Percentiles rank a stretch among this genome's conserved stretches.
Conservation (phyloP, 2,888 invertebrate species). For the Galeruca laticollis region DNA sequence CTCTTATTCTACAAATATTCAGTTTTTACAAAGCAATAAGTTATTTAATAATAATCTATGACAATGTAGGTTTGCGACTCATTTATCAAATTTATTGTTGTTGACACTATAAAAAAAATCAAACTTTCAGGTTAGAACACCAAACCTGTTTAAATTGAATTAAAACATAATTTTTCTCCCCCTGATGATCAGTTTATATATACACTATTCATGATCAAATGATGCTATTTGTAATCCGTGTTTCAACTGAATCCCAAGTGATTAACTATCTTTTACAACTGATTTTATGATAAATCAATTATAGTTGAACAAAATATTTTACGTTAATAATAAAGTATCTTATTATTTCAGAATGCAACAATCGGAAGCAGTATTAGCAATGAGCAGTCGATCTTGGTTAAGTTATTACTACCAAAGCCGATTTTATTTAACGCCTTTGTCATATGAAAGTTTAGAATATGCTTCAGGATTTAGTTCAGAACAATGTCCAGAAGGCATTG, state of each 20-base stretch:
- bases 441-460: slow-evolving; percentile 96
- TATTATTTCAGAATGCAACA: slow-evolving; percentile 82
- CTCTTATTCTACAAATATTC: too few species aligned
- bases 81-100: too few species aligned
- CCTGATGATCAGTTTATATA: too few species aligned
- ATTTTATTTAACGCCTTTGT: slow-evolving; percentile 94
- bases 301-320: neutral
- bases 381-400: slow-evolving; percentile 98
- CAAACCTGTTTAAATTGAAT: too few species aligned
- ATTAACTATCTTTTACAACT: slow-evolving; percentile 57
- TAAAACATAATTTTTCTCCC: too few species aligned
- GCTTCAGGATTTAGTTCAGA: slow-evolving; percentile 97
- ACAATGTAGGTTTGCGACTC: too few species aligned
- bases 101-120: too few species aligned
- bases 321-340: neutral
- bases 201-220: slow-evolving; percentile 46
- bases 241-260: slow-evolving; percentile 64
- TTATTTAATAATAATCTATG: too few species aligned
- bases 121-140: too few species aligned
- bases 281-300: slow-evolving; percentile 25
- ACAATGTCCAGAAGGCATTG: slow-evolving; percentile 99
- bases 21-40: too few species aligned
- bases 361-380: slow-evolving; percentile 95
- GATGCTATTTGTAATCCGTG: slow-evolving; percentile 63
- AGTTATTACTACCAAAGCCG: slow-evolving; percentile 98